Percentiles rank a stretch among this genome's conserved stretches.
Conservation (phyloP, 37 sponge, comb jelly and placozoan genomes). For the Oscarella lobularis region DNA sequence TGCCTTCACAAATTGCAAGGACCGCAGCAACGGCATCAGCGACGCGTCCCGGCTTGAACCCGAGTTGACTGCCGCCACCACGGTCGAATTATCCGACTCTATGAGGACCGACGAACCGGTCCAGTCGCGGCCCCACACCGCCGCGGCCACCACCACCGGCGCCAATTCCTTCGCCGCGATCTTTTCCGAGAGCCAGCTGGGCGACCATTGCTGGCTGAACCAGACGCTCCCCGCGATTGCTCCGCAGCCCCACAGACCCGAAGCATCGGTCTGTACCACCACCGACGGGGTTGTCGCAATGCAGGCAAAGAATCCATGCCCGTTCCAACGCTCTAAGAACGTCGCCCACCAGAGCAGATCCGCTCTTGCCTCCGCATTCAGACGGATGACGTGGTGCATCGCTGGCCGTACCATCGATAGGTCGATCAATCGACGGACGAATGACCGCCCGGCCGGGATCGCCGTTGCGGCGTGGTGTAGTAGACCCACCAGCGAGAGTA, state of each 20-base stretch:
- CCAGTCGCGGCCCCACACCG: background rate
- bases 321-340: conserved; percentile 36
- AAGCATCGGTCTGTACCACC: conserved; percentile 32
- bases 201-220: conserved; percentile 28
- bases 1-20: background rate
- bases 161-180: background rate
- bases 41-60: background rate
- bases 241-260: conserved; percentile 41
- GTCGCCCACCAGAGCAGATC: conserved; percentile 36
- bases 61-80: background rate
- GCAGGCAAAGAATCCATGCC: background rate
- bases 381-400: conserved; percentile 9
- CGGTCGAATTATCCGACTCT: background rate
- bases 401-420: background rate
- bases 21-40: background rate
- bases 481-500: conserved; percentile 13
- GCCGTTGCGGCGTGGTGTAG: conserved; percentile 22
- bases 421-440: background rate
- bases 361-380: conserved; percentile 25
- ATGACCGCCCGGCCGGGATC: conserved; percentile 22
- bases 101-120: background rate
- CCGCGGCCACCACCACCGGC: background rate
- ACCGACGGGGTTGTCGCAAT: too few relatives aligned
- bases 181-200: background rate
- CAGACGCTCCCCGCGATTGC: conserved; percentile 12